phyloP scores from a whole-genome alignment of 2,888 invertebrate genomes.

The Dasysyrphus tricinctus region DNA sequence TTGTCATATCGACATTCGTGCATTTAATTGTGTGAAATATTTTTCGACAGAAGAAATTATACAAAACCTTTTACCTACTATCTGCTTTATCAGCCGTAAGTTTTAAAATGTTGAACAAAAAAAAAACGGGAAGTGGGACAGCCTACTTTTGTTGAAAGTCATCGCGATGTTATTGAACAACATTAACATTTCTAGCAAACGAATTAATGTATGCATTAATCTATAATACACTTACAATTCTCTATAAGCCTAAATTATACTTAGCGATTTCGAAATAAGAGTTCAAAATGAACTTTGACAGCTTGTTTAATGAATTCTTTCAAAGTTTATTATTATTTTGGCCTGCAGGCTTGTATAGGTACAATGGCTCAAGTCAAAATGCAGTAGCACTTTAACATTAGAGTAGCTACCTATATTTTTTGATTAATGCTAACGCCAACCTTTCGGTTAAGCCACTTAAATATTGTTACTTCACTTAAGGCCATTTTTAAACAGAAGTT shows the following conservation, averaged over 20 bases:
- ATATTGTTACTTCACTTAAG: constrained; percentile 41
- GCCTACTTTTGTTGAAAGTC: too few relatives aligned
- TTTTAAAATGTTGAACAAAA: too few relatives aligned
- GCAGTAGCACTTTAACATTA: constrained; percentile 11
- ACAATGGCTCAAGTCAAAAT: neutral
- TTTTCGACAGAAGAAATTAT: too few relatives aligned
- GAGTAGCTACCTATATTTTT: neutral
- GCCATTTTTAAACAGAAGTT: constrained; percentile 61
- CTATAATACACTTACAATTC: too few relatives aligned
- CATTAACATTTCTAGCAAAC: too few relatives aligned
- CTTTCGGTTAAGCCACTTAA: constrained; percentile 46
- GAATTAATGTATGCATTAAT: too few relatives aligned
- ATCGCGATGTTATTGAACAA: too few relatives aligned
- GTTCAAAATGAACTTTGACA: constrained; percentile 12
- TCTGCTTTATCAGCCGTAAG: too few relatives aligned
- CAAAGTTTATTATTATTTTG: neutral
- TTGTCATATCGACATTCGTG: too few relatives aligned
- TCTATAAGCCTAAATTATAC: neutral
- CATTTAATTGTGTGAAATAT: too few relatives aligned
- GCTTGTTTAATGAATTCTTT: constrained; percentile 3
- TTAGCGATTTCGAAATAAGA: constrained; percentile 1
- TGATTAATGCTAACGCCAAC: constrained; percentile 57
- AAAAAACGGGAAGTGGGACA: too few relatives aligned
- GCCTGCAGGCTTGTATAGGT: neutral
- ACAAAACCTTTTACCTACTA: too few relatives aligned